Percentiles rank a stretch among this genome's conserved stretches.
phyloP scores from a whole-genome alignment of 2,888 invertebrate genomes.

The Mesodorylaimus sp. region DNA sequence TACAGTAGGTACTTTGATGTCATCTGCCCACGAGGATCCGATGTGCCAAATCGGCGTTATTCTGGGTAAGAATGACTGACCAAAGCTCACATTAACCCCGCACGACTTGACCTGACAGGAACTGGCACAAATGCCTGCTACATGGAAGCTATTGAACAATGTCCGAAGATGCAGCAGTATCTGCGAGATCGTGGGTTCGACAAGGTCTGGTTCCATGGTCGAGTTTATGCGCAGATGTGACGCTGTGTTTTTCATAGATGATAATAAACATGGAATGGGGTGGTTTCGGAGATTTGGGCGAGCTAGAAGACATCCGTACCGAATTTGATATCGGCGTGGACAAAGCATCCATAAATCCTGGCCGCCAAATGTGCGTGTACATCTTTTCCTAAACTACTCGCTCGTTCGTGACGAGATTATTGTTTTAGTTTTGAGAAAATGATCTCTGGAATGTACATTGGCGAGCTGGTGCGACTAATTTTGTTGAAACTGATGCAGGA shows the following conservation, averaged over 20 bases:
- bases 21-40: constrained; percentile 72
- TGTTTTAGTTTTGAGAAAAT: constrained; percentile 64
- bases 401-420: too few relatives aligned
- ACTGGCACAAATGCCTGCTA: constrained; percentile 40
- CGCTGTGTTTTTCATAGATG: too few relatives aligned
- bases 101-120: constrained; percentile 18
- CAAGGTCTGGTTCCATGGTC: too few relatives aligned
- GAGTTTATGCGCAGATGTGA: not conserved
- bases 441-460: constrained; percentile 97
- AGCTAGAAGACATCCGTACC: constrained; percentile 65
- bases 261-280: constrained; percentile 90
- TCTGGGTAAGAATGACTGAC: not conserved
- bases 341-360: constrained; percentile 51
- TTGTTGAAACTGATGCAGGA: constrained; percentile 61
- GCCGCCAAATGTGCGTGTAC: constrained; percentile 48
- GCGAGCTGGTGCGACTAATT: constrained; percentile 66
- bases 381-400: too few relatives aligned
- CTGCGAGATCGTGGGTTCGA: too few relatives aligned
- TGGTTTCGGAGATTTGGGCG: constrained; percentile 74
- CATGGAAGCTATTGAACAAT: constrained; percentile 33
- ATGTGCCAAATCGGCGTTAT: not conserved
- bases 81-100: not conserved
- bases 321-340: constrained; percentile 54
- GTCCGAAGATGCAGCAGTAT: constrained; percentile 21
- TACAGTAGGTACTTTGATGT: constrained; percentile 91